A percentile compares a stretch with the other conserved stretches of the same genome.
Evolutionary conservation across 2,113 vertebrate genomes (phyloP).

Genomic region (Thomomys bottae): DNA sequence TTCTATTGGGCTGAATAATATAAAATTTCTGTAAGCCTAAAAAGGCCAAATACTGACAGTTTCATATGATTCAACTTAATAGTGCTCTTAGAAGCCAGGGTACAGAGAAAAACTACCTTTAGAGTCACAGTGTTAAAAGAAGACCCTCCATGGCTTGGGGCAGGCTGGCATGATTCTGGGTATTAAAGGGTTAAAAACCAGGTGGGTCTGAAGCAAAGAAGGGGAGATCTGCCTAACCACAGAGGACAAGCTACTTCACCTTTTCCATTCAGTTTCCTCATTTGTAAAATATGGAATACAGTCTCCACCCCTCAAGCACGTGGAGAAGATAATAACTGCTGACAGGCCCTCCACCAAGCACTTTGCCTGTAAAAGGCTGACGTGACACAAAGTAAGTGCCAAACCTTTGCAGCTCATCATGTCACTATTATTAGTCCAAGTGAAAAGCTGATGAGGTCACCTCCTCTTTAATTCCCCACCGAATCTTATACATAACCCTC

Average conservation of each 20-base stretch:
- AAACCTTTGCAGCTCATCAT: accelerated
- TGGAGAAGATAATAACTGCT: neutral
- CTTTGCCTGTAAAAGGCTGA: neutral
- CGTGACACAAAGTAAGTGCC: neutral
- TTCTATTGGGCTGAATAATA: neutral
- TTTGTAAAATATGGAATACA: neutral
- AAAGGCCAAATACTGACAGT: neutral
- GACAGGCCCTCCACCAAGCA: neutral
- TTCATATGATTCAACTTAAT: neutral
- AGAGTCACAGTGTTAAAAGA: neutral
- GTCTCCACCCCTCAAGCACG: neutral
- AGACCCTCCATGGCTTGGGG: neutral
- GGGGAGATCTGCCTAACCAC: neutral
- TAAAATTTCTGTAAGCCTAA: neutral
- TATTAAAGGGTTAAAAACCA: neutral
- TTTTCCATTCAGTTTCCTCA: neutral
- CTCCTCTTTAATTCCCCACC: neutral
- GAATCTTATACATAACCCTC: neutral
- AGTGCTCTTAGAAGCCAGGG: neutral
- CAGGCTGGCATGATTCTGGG: neutral
- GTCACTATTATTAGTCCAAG: neutral
- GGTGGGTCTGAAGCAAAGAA: neutral
- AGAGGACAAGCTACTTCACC: neutral
- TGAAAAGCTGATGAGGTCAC: neutral
- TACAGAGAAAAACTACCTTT: neutral